phyloP scores from a whole-genome alignment of 2,113 vertebrate species.

The Chauna torquata region DNA sequence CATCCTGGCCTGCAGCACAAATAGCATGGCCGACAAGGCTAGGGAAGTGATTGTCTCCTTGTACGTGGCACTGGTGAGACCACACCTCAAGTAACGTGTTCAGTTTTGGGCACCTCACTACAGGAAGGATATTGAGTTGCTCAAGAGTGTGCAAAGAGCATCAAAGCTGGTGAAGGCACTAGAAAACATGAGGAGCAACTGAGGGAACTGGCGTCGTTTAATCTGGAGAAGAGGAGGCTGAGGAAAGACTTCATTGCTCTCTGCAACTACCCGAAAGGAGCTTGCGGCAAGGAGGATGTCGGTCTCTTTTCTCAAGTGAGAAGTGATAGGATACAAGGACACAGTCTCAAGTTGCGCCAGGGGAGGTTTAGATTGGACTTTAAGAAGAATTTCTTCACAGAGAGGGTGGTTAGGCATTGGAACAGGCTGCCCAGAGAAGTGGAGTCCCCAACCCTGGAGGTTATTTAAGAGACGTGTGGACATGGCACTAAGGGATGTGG shows the following conservation, averaged over 20 bases:
- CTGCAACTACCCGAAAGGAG: neutral
- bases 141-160: neutral
- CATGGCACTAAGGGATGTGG: neutral
- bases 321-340: neutral
- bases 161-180: neutral
- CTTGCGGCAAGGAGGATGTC: neutral
- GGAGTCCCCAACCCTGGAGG: neutral
- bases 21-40: neutral
- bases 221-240: neutral
- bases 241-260: neutral
- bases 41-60: neutral
- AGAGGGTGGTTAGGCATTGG: neutral
- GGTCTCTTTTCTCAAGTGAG: neutral
- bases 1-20: neutral
- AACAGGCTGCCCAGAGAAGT: neutral
- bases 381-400: neutral
- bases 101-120: neutral
- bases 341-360: neutral
- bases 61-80: neutral
- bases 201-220: neutral
- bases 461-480: neutral
- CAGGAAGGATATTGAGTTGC: neutral
- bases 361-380: neutral
- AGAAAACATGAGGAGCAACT: neutral
- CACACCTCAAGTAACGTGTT: neutral